phyloP scores from a whole-genome alignment of 2,888 invertebrate genomes.

The Cataglyphis albicans region DNA sequence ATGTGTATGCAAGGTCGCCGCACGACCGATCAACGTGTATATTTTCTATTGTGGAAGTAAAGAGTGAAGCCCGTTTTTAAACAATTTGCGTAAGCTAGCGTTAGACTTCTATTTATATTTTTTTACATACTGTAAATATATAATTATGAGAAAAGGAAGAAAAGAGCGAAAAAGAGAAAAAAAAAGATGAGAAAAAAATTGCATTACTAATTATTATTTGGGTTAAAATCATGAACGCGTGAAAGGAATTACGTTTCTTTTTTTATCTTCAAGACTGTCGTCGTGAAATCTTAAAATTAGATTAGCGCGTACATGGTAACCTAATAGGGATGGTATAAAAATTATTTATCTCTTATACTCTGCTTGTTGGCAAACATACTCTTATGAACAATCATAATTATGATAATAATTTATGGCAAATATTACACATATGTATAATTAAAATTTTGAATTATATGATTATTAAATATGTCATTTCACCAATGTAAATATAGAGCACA shows the following conservation, averaged over 20 bases:
- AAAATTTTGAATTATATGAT: neutral
- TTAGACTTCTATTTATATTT: neutral
- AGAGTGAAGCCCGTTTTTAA: neutral
- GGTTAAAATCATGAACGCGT: neutral
- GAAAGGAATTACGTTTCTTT: neutral
- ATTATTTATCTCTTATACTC: neutral
- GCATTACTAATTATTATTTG: neutral
- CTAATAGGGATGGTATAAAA: neutral
- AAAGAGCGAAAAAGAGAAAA: too few relatives aligned
- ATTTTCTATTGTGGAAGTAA: constrained; percentile 23
- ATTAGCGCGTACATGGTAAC: neutral
- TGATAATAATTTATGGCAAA: neutral
- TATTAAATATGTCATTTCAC: constrained; percentile 5
- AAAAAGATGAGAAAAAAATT: neutral
- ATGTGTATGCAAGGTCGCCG: constrained; percentile 34
- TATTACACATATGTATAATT: neutral
- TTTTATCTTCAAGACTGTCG: neutral
- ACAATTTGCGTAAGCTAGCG: neutral
- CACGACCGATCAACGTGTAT: constrained; percentile 5
- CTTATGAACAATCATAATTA: constrained; percentile 2
- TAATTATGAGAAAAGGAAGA: neutral
- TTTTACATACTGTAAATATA: neutral
- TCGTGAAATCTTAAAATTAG: neutral
- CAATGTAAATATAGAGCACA: neutral
- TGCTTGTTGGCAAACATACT: neutral